Base-by-base conservation (phyloP, 2,797 vertebrate genomes). In the Leptatherina wallacei region DNA sequence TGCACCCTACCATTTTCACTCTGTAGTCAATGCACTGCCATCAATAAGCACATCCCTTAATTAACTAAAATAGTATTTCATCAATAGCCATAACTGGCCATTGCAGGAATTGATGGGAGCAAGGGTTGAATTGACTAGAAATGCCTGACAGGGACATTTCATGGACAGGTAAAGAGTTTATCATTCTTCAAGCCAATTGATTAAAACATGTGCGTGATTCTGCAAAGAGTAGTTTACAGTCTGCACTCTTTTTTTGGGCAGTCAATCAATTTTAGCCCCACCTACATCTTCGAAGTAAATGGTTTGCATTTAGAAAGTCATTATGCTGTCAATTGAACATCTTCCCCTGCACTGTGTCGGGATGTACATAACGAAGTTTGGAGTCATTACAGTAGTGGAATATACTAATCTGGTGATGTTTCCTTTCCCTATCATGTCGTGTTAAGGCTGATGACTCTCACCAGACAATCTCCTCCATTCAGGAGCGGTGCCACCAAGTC, bases 31-130 rank as follows among this genome's bases (percentile, higher is more conserved):
- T 85, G 80, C 62, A 4, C 67, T 42, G 66, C 73, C 82, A 75
- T 93, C 89, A 86, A 92, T 93, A 90, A 90, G 87, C 87, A 89
- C 92, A 92, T 92, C 91, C 90, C 91, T 90, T 93, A 93, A 93
- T 94, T 92, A 93, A 91, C 91, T 93, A 88, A 92, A 92, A 93
- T 90, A 82, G 89, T 86, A 93, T 88, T 91, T 76, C 85, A 91
- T 94, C 93, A 93, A 94, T 93, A 93, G 75, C 86, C 65, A 87
- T 88, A 91, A 88, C 89, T 87, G 71, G 57, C 62, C 76, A 55
- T 73, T 61, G 68, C 62, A 85, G 73, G 76, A 88, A 90, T 82
- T 88, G 88, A 92, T 90, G 85, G 75, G 88, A 88, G 77, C 73
- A 61, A 86, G 77, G 81, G 74, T 85, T 88, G 78, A 85, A 82